Percentiles rank a stretch among this genome's conserved stretches.
Conservation (phyloP, 2,888 invertebrate species). For the Melanargia galathea region DNA sequence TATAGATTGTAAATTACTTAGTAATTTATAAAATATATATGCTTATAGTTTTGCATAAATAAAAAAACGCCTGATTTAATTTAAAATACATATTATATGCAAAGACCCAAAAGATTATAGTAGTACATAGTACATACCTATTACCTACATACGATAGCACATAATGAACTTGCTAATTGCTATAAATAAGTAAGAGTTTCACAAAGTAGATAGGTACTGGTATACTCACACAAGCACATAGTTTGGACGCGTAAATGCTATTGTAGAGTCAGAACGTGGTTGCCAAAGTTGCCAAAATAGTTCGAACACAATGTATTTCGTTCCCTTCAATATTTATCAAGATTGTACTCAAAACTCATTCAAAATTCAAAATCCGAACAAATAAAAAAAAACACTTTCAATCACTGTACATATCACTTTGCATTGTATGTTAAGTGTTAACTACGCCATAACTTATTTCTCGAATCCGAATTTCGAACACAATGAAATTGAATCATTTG, state of each 20-base stretch:
- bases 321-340: neutral
- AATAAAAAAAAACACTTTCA: neutral
- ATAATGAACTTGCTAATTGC: neutral
- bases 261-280: constrained; percentile 18
- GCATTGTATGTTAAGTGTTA: too few species aligned
- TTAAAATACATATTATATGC: too few species aligned
- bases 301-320: constrained; percentile 8
- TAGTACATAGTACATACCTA: neutral
- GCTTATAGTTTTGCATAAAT: too few species aligned
- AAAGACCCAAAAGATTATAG: too few species aligned
- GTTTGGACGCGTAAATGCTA: constrained; percentile 22
- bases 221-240: constrained; percentile 28
- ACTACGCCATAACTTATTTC: neutral
- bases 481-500: neutral
- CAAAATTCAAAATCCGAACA: neutral
- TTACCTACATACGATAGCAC: too few species aligned
- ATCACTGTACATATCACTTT: neutral
- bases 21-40: too few species aligned
- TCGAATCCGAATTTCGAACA: neutral
- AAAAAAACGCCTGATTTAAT: too few species aligned
- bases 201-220: neutral
- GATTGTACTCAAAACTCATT: neutral
- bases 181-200: neutral
- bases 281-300: constrained; percentile 32
- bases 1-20: too few species aligned